Evolutionary conservation across 2,797 vertebrate genomes (phyloP), one percentile per base, ranked within the genome.

Genomic region (Microctenopoma lineatum): DNA sequence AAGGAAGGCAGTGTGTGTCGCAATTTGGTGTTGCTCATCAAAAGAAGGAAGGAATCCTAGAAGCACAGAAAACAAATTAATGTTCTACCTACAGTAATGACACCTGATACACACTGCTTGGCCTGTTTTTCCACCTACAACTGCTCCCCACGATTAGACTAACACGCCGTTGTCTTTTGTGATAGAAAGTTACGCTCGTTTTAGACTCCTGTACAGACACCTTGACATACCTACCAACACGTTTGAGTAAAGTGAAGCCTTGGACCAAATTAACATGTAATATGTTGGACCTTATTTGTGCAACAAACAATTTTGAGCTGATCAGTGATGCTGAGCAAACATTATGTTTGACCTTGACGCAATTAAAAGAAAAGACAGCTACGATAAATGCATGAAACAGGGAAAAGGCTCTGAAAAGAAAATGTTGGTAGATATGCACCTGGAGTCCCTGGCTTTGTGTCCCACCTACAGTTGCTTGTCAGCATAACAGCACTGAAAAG

Each of bases 391-490:
- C 16, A 27, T 48, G 48, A 71, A 66, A 56, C 27, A 34, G 13
- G 3, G 18, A 47, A 61, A 44, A 50, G 5, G 18, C 12, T 32
- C 60, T 46, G 9, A 32, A 61, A 51, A 54, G 16, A n/a, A 44
- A 59, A 84, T 87, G 89, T 92, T 91, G 91, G 86, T 88, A 89
- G 86, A 85, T 89, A 87, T 90, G 75, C 62, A 79, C 50, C 70
- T 67, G 89, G 85, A 84, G 81, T 59, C 66, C 76, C 36, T 76
- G 55, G 46, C 48, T 70, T 58, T 79, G 70, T 86, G 71, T 81
- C 73, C 68, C 79, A 73, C 84, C 67, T 86, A 68, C 83, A 85
- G 84, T 76, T 75, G 67, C 55, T 63, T 50, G 53, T 79, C 76
- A 57, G 56, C 79, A 65, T 74, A 70, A 50, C 82, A 74, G 84